Base-by-base conservation (phyloP, 2,113 vertebrate genomes). In the Hippoglossus stenolepis region DNA sequence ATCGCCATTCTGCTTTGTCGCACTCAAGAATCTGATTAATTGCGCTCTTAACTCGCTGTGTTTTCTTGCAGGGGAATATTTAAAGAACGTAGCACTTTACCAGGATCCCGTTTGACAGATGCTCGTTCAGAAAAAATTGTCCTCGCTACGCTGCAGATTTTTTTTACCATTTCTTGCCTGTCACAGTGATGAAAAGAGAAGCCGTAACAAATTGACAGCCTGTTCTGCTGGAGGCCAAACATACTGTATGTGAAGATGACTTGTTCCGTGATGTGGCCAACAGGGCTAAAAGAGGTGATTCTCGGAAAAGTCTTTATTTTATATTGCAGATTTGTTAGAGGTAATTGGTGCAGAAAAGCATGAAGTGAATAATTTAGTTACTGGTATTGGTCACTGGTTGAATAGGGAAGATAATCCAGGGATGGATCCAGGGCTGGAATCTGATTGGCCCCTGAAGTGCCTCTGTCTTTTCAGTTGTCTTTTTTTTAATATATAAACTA, bases 161-260 rank as follows among this genome's bases (percentile, higher is more conserved):
- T 40, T 38, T 23, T 17, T 61, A 84, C 70, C 58, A 61, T 87
- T 85, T 82, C 79, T 75, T 65, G 45, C 70, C 76, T 84, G 84
- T 90, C 90, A 89, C 35, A 21, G 56, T 87, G 90, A 91, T 91
- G 69, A 87, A 92, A 89, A 54, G 64, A 63, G 65, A 85, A 84
- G 83, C 77, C 73, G 73, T 77, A 71, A 78, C 71, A 86, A 87
- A 90, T 84, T 90, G 89, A 87, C 90, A 85, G 89, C 40, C 45
- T 58, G 58, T 80, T 79, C 80, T 77, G 86, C 86, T 91, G 73
- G 85, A 87, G 87, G 87, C 73, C 85, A 74, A 89, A 84, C 79
- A 83, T 60, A 84, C 14, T 62, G 40, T 64, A 64, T 77, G 75
- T 79, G 58, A 80, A 86, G 82, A 80, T 64, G 82, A 70, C 80